Evolutionary conservation across 2,797 vertebrate species (phyloP).

Genomic region (Phalanger gymnotis): DNA sequence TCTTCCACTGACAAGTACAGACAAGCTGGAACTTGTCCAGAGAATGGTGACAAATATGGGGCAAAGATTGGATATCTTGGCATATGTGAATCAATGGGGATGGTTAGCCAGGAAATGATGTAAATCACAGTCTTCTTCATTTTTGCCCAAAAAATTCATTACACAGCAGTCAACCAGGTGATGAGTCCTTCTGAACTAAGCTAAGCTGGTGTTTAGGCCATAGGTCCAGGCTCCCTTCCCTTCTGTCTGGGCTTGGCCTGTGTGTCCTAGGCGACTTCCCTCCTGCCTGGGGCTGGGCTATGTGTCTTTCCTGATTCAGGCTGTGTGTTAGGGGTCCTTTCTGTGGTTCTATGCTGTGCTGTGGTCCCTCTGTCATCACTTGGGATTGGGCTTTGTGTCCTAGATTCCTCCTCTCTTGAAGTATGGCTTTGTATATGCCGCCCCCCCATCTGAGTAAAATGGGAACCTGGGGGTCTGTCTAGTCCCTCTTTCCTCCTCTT

Average conservation of each 20-base stretch:
- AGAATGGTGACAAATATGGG: neutral
- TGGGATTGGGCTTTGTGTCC: neutral
- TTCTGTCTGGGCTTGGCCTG: neutral
- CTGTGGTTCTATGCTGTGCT: neutral
- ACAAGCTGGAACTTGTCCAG: neutral
- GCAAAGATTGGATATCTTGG: neutral
- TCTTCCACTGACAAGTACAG: neutral
- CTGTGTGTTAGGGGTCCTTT: neutral
- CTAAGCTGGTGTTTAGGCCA: neutral
- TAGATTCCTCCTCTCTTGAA: neutral
- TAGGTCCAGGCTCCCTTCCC: neutral
- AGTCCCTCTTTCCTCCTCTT: neutral
- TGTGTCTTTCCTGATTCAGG: neutral
- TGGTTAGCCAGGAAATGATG: neutral
- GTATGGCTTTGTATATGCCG: neutral
- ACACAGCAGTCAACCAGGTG: neutral
- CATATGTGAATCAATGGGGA: neutral
- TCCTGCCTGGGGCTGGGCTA: neutral
- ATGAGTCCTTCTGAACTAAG: neutral
- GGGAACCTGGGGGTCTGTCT: neutral
- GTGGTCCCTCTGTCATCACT: neutral
- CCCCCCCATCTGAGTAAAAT: accelerated
- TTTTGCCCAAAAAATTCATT: neutral
- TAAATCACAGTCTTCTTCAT: neutral
- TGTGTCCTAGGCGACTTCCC: neutral